Conservation (phyloP, 1,140 invertebrate species). For the Lepidurus apus region DNA sequence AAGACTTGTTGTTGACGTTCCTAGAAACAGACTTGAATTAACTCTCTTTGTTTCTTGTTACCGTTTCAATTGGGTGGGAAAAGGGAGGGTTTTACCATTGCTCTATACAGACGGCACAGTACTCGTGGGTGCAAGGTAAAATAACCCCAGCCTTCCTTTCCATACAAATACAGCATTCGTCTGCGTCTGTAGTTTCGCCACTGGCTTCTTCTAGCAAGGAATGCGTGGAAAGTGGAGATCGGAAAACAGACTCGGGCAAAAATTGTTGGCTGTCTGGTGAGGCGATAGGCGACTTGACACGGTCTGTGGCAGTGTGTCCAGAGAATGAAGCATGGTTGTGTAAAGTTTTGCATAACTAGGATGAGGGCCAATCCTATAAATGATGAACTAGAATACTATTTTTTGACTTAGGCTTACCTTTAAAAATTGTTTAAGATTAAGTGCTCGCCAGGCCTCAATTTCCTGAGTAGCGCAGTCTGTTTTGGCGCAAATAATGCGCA, state of each 20-base stretch:
- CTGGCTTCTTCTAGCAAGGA: conserved; percentile 5
- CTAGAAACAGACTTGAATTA: background rate
- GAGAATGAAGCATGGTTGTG: conserved; percentile 13
- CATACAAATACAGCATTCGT: conserved; percentile 15
- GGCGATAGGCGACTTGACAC: background rate
- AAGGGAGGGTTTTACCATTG: background rate
- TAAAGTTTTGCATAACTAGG: background rate
- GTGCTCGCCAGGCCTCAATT: conserved; percentile 52
- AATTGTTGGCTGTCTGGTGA: background rate
- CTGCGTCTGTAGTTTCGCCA: background rate
- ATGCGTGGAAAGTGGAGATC: background rate
- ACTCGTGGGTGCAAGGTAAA: background rate
- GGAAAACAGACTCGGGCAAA: background rate
- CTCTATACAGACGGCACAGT: background rate
- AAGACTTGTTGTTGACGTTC: conserved; percentile 8
- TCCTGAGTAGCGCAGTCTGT: conserved; percentile 48
- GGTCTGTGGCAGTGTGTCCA: conserved; percentile 12
- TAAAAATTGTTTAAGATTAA: conserved; percentile 58
- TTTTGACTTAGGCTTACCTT: conserved; percentile 39
- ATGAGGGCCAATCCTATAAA: background rate
- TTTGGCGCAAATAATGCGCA: conserved; percentile 61
- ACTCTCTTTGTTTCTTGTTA: background rate
- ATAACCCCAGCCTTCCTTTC: background rate
- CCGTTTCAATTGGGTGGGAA: background rate
- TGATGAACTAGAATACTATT: background rate